Evolutionary conservation across 1,140 invertebrate genomes (phyloP).

Genomic region (Aporrectodea caliginosa): DNA sequence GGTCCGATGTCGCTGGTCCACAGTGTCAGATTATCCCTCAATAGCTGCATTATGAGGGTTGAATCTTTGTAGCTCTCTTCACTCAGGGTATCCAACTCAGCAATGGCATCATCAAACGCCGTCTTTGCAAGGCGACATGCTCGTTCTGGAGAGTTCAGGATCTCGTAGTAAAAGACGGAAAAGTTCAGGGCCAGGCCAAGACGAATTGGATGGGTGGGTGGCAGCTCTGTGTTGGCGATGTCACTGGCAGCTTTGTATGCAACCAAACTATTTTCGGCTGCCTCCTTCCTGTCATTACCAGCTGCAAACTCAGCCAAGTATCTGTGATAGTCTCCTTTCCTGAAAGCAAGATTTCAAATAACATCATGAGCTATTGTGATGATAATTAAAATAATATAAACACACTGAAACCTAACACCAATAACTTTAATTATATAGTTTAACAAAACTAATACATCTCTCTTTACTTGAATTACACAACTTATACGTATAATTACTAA

Average conservation of each 20-base stretch:
- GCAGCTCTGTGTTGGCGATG: conserved; percentile 97
- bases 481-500: too few relatives aligned
- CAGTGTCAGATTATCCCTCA: conserved; percentile 95
- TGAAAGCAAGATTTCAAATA: conserved; percentile 58
- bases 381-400: too few relatives aligned
- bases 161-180: conserved; percentile 98
- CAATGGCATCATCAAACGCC: conserved; percentile 96
- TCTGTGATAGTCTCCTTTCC: conserved; percentile 99
- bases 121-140: conserved; percentile 57
- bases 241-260: conserved; percentile 98
- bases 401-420: too few relatives aligned
- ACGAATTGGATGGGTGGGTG: conserved; percentile 96
- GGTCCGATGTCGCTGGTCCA: conserved; percentile 87
- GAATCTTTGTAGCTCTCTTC: conserved; percentile 99
- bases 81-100: conserved; percentile 90
- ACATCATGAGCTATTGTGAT: too few relatives aligned
- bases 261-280: conserved; percentile 82
- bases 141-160: conserved; percentile 86
- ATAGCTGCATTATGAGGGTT: conserved; percentile 96
- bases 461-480: too few relatives aligned
- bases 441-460: too few relatives aligned
- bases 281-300: conserved; percentile 86
- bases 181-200: conserved; percentile 83
- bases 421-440: too few relatives aligned
- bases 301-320: conserved; percentile 98